Evolutionary conservation across 2,113 vertebrate genomes (phyloP), one percentile per base, ranked within the genome.

Genomic region (Platichthys stellatus): DNA sequence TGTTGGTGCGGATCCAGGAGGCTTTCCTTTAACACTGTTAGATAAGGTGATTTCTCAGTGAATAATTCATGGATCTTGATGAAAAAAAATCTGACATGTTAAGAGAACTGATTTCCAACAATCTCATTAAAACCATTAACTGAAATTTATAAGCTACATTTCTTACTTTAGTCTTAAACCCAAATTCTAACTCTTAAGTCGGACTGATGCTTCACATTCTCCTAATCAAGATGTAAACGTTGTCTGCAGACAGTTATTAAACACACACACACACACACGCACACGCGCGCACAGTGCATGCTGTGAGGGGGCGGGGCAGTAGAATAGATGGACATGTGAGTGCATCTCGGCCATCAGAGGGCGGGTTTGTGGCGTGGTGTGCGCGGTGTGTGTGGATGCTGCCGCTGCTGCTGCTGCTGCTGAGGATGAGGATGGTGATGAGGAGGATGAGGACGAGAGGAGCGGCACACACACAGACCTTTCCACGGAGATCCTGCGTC

Each of bases 281-380:
- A 63, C 38, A 14, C 72, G 61, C 66, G 24, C 40, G 1, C 53
- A 14, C 8, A 0, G 8, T n/a, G 77, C 31, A 24, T 43, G 54
- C 4, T 56, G 51, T 0, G 79, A 72, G 77, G 72, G 85, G 90
- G 87, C 76, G 86, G 82, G 86, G 69, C 89, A 8, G 71, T 57
- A 13, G 63, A 13, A 7, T 17, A 51, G 89, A 88, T 40, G 78
- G 84, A 85, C 83, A 47, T 64, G 83, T 72, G 80, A 60, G 82
- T 63, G 76, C 82, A n/a, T 73, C 77, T 75, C 78, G 45, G 72
- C 84, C 84, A 75, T 93, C 88, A 88, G 92, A 84, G 88, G 90
- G 89, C 89, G 90, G 88, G 89, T 83, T 83, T 87, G 85, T 63
- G 45, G 73, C 86, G 80, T 60, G 73, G 79, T 63, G 83, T 47